These are phyloP conservation scores for Argopecten irradians DNA, from an alignment of 1,140 invertebrate genomes.

Conservation along the genomic window DNA sequence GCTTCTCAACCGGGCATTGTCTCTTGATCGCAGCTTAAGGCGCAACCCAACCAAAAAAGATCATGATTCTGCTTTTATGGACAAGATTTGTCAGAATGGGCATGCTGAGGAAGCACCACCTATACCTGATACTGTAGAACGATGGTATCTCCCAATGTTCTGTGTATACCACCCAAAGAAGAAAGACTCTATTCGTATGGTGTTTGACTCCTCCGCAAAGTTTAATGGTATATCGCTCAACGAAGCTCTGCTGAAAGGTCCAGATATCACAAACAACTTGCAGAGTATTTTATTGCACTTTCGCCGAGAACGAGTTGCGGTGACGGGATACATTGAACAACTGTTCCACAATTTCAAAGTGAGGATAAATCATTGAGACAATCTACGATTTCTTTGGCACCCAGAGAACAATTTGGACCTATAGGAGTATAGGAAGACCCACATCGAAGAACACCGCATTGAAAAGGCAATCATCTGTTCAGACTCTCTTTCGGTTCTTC, in stretches of 20 bases:
- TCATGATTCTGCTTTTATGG: slow-evolving; percentile 42
- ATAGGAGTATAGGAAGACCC: too few relatives aligned
- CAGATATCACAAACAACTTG: slow-evolving; percentile 70
- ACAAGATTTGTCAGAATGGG: slow-evolving; percentile 25
- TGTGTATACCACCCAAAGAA: slow-evolving; percentile 46
- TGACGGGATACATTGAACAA: slow-evolving; percentile 33
- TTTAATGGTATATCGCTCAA: slow-evolving; percentile 58
- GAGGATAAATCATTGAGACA: not conserved
- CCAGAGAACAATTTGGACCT: slow-evolving; percentile 22
- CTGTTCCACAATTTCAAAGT: slow-evolving; percentile 33
- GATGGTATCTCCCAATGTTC: slow-evolving; percentile 43
- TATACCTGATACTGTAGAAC: not conserved
- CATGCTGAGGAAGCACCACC: slow-evolving; percentile 42
- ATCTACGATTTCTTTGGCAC: slow-evolving; percentile 43
- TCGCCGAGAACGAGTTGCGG: slow-evolving; percentile 41
- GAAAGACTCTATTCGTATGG: not conserved
- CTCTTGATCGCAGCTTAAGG: not conserved
- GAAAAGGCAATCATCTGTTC: too few relatives aligned
- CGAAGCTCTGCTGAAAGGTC: slow-evolving; percentile 53
- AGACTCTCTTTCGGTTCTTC: too few relatives aligned
- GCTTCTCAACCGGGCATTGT: slow-evolving; percentile 29
- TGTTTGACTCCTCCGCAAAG: slow-evolving; percentile 29
- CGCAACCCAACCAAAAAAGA: slow-evolving; percentile 25
- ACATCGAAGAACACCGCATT: too few relatives aligned
- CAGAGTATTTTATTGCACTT: slow-evolving; percentile 50